These are phyloP conservation scores for Anoplolepis gracilipes DNA, from an alignment of 1,140 invertebrate species.

Conservation along the genomic window DNA sequence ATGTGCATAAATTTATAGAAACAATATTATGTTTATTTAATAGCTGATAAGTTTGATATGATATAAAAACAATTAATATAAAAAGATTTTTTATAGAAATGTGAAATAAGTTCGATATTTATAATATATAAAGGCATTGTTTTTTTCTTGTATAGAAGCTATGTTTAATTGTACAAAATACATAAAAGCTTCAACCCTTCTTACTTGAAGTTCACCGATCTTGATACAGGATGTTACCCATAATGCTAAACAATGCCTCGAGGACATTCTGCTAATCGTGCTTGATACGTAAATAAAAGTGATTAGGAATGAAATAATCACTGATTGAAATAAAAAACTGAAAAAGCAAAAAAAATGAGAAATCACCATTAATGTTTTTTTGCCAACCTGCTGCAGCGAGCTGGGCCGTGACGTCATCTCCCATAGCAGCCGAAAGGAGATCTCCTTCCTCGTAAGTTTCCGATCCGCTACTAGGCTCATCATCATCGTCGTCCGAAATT, in stretches of 20 bases:
- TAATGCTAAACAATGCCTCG: not conserved
- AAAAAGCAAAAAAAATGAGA: conserved; percentile 86
- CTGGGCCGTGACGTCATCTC: conserved; percentile 97
- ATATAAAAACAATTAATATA: not conserved
- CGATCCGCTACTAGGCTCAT: conserved; percentile 91
- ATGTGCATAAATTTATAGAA: not conserved
- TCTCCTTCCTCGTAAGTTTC: conserved; percentile 91
- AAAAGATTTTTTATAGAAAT: not conserved
- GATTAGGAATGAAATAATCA: conserved; percentile 65
- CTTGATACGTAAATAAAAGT: conserved; percentile 62
- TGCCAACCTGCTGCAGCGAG: conserved; percentile 95
- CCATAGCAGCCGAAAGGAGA: conserved; percentile 92
- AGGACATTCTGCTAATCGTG: conserved; percentile 37
- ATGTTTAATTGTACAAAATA: not conserved
- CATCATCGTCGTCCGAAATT: conserved; percentile 92
- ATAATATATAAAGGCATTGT: not conserved
- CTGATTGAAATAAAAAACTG: conserved; percentile 73
- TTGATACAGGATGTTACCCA: not conserved
- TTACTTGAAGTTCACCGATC: conserved; percentile 8
- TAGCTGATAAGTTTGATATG: not conserved
- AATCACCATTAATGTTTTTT: conserved; percentile 87
- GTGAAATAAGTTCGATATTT: not conserved
- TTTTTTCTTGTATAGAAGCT: not conserved
- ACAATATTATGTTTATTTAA: too few relatives aligned
- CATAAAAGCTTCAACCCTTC: not conserved